Conservation (phyloP, 2,113 vertebrate species). For the Aplodontia rufa region DNA sequence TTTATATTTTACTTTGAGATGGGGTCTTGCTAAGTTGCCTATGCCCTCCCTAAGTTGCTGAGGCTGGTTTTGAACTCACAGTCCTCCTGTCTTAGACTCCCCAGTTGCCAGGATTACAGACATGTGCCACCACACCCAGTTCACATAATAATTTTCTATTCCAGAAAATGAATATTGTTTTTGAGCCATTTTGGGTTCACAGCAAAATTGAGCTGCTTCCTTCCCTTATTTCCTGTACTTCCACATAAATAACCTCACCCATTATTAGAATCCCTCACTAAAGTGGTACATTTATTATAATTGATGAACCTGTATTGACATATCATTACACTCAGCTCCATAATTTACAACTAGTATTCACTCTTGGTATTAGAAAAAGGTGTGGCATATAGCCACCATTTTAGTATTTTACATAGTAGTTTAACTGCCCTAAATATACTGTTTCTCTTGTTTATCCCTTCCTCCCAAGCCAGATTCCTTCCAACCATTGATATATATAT, state of each 20-base stretch:
- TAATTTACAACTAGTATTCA: background rate
- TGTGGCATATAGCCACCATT: background rate
- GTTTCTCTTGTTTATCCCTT: background rate
- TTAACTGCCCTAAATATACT: background rate
- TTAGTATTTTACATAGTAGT: background rate
- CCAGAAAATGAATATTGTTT: slow-evolving; percentile 18
- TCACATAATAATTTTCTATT: slow-evolving; percentile 26
- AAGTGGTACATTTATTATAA: background rate
- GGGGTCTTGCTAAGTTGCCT: too few relatives aligned
- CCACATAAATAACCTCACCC: background rate
- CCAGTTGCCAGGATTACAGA: too few relatives aligned
- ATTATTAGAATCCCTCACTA: background rate
- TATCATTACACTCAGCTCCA: background rate
- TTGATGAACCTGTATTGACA: background rate
- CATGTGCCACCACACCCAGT: too few relatives aligned
- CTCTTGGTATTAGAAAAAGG: background rate
- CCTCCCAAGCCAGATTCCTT: background rate
- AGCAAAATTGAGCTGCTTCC: background rate
- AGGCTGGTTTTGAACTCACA: too few relatives aligned
- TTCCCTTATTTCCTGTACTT: background rate
- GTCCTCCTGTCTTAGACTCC: too few relatives aligned
- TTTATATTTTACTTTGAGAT: too few relatives aligned
- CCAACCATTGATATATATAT: background rate
- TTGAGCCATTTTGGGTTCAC: background rate
- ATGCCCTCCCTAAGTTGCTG: too few relatives aligned